Evolutionary conservation across 2,888 invertebrate species (phyloP), one percentile per base, ranked within the genome.

Genomic region (Caenorhabditis sp.): DNA sequence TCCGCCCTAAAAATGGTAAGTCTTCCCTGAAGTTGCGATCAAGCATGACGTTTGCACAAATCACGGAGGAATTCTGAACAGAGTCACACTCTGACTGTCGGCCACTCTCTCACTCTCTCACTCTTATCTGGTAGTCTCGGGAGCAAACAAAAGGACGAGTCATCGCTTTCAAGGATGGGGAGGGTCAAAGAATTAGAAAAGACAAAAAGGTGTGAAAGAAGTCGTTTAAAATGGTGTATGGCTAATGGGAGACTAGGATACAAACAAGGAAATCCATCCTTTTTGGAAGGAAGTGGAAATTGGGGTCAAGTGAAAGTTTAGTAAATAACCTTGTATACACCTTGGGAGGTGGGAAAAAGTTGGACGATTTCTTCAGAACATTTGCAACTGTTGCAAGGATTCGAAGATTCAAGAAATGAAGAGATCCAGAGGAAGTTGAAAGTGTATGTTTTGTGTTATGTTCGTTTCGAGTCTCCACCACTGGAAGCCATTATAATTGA

Each of bases 281-380:
- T 76, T 76, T 76, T 69, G 68, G n/a, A 68, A 76, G 35, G 41
- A 77, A 63, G 24, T 28, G 26, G 35, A 26, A 38, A 68, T 41
- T 59, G 63, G 79, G 79, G 79, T 79, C 79, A 79, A 79, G 79
- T 79, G 79, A 79, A 79, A 79, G 79, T 77, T 69, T 54, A 63
- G 79, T 79, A 79, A 79, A 79, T 79, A 79, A 79, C 69, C 61
- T 61, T 69, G 59, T 58, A 38, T 41, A 66, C 41, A 66, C 44
- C 47, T 44, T 24, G 47, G 49, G 58, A 38, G 26, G 47, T 10
- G 49, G 16, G 26, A 58, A 24, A 58, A 51, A 63, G n/a, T 22
- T 54, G 54, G 58, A 19, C 19, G 26, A 54, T 24, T 7, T 7
- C 3, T 54, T 54, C 41, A 10, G 38, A 24, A 54, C 0, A 12